Evolutionary conservation across 1,140 invertebrate genomes (phyloP).

Genomic region (Druon quercuslanigerum): DNA sequence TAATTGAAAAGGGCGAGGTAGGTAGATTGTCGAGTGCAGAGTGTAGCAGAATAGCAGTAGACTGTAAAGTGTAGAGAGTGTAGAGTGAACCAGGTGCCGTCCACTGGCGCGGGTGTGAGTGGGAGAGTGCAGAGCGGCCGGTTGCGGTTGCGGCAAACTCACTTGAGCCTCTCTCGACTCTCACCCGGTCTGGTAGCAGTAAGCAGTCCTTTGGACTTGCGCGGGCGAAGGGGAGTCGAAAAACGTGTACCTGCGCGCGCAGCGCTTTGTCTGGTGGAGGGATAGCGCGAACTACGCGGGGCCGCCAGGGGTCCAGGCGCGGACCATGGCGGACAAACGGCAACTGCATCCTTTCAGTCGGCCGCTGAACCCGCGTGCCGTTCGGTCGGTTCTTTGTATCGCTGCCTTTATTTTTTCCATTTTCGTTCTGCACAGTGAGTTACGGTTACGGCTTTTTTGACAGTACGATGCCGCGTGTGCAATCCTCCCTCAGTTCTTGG

Average conservation of each 20-base stretch:
- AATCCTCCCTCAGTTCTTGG: neutral
- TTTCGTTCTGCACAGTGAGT: neutral
- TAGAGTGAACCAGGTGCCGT: conserved; percentile 32
- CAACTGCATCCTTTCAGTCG: conserved; percentile 75
- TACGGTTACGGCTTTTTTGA: neutral
- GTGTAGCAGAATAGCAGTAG: too few species aligned
- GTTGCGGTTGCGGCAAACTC: conserved; percentile 33
- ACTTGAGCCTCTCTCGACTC: neutral
- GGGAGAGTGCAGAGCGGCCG: neutral
- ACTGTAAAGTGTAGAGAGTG: too few species aligned
- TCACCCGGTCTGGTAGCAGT: neutral
- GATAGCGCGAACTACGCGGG: conserved; percentile 53
- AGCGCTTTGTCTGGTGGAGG: conserved; percentile 72
- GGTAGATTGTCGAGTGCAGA: too few species aligned
- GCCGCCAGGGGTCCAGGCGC: conserved; percentile 68
- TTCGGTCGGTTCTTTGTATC: conserved; percentile 50
- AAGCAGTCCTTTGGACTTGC: neutral
- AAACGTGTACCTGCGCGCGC: conserved; percentile 73
- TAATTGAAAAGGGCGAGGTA: conserved; percentile 11
- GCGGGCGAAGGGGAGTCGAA: conserved; percentile 56
- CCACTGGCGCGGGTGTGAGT: conserved; percentile 47
- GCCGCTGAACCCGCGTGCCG: conserved; percentile 75
- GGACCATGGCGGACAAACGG: conserved; percentile 70
- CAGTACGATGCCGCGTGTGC: neutral
- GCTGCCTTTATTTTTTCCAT: neutral